Evolutionary conservation across 2,113 vertebrate species (phyloP), one percentile per base, ranked within the genome.

Genomic region (Gallinago jamesoni): DNA sequence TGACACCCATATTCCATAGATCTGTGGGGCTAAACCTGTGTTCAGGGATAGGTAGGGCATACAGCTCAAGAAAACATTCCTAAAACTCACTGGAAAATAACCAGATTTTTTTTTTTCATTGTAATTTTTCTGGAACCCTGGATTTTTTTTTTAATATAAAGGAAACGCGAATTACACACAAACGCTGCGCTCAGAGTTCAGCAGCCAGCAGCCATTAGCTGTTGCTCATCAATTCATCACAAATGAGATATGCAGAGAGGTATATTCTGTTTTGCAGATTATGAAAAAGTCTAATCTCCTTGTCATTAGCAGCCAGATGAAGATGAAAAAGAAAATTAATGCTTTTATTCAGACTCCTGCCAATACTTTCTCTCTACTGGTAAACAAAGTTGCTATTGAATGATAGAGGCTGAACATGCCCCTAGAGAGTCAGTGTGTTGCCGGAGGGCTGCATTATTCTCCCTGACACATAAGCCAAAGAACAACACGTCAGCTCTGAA

Each of bases 321-420:
- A 92, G 72, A 82, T 18, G 27, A 92, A 92, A 92, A 90, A 55
- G 24, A 23, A 90, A 93, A 89, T 41, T 11, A 74, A 73, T 81
- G 68, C 20, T 73, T 93, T 87, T 86, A 64, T 70, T 95, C 84
- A 96, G 92, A 93, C 33, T 69, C 50, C 33, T 85, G 90, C n/a
- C 63, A 96, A 86, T 75, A 76, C 62, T 95, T 95, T 57, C 33
- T 63, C 39, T 88, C 30, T 86, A 28, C 30, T 73, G 43, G 69
- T 67, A 92, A 89, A 92, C 47, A 66, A 95, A 94, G 82, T 80
- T 91, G 74, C 45, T 91, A 24, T 52, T 89, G 67, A 91, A 90
- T 53, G 87, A 85, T 2, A 37, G 81, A 81, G 68, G 52, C 67
- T 92, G 91, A 97, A 53, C 57, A 57, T 52, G 45, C 21, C 90